Percentiles rank a stretch among this genome's conserved stretches.
These are phyloP conservation scores for Terebella lapidaria DNA, from an alignment of 2,888 invertebrate species.

Conservation along the genomic window DNA sequence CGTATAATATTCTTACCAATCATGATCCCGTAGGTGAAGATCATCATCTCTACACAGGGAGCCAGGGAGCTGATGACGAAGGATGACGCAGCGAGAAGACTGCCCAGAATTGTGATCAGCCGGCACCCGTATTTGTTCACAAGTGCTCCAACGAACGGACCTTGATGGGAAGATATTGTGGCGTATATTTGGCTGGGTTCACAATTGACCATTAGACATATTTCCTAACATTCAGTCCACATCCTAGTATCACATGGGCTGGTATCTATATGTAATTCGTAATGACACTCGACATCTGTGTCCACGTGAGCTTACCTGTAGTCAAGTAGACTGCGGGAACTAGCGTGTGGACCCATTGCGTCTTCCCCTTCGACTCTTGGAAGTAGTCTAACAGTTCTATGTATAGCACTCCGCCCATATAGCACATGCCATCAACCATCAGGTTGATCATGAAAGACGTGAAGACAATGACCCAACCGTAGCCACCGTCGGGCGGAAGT, in stretches of 20 bases:
- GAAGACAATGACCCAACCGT: not conserved
- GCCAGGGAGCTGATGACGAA: slow-evolving; percentile 73
- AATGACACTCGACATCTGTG: too few relatives aligned
- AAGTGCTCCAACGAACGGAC: slow-evolving; percentile 52
- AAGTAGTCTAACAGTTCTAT: not conserved
- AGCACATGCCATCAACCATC: not conserved
- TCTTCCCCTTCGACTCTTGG: not conserved
- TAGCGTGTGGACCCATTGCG: not conserved
- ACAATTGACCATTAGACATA: too few relatives aligned
- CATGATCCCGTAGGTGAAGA: slow-evolving; percentile 75
- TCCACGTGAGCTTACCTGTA: not conserved
- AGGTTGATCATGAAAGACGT: not conserved
- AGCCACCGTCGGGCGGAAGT: not conserved
- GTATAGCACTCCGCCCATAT: not conserved
- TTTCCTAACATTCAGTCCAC: too few relatives aligned
- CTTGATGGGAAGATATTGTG: slow-evolving; percentile 14
- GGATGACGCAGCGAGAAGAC: slow-evolving; percentile 66
- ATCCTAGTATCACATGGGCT: too few relatives aligned
- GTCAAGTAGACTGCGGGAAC: not conserved
- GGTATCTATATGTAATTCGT: too few relatives aligned
- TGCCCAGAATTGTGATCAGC: slow-evolving; percentile 77
- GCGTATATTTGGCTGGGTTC: too few relatives aligned
- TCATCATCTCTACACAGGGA: slow-evolving; percentile 74
- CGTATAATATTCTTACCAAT: slow-evolving; percentile 55
- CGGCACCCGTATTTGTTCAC: slow-evolving; percentile 92